Evolutionary conservation across 2,113 vertebrate genomes (phyloP), one percentile per base, ranked within the genome.

Genomic region (Butorides virescens): DNA sequence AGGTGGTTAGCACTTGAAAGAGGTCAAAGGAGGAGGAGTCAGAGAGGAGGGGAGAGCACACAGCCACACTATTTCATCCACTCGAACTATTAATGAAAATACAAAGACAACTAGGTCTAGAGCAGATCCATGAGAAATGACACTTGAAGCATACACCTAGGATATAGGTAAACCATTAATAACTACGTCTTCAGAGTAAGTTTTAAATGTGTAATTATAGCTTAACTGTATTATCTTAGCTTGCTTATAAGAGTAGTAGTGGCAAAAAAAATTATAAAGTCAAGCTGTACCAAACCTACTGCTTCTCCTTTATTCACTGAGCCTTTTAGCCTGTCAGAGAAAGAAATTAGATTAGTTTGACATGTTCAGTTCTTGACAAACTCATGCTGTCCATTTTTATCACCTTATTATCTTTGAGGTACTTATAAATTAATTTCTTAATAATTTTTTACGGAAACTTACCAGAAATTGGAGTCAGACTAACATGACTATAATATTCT

Each of bases 361-460:
- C 61, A 44, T 91, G 91, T 94, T 94, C 84, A 68, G 56, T 63
- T 96, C 56, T 82, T 95, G 56, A 97, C 70, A 94, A 92, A 95
- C 25, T 80, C 80, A 89, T 55, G 56, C 42, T 86, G 59, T 67
- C 73, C 44, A 42, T 89, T 95, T 96, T 95, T 94, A 91, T 91
- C 91, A 92, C 37, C 56, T 80, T 92, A 78, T 95, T 96, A 94
- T 89, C 56, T 95, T n/a, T 84, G n/a, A 89, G 22, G 19, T 82
- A 68, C 65, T 89, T 94, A 78, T 22, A 91, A 72, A 92, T 85
- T 78, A 21, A 85, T 89, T 95, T 74, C 29, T 56, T 75, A 83
- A 88, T 73, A 73, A 2, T 86, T 78, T 91, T 83, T 78, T 78
- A 32, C 26, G 81, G 39, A 89, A 55, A 61, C n/a, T 65, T 92